A percentile compares a stretch with the other conserved stretches of the same genome.
These are phyloP conservation scores for Campaea margaritaria DNA, from an alignment of 2,888 invertebrate species.

Conservation along the genomic window DNA sequence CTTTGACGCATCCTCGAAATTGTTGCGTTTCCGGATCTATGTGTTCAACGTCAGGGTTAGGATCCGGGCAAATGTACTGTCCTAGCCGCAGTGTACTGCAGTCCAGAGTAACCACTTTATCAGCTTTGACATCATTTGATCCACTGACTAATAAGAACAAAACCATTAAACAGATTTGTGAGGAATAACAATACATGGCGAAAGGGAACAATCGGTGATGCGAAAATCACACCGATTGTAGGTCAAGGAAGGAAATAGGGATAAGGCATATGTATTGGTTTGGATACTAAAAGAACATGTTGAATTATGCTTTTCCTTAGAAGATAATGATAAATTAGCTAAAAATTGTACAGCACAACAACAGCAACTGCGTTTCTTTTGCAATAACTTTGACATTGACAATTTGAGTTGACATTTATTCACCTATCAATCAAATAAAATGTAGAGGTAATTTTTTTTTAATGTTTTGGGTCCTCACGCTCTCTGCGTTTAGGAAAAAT, in stretches of 20 bases:
- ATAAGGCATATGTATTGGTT: conserved; percentile 3
- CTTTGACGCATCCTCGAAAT: conserved; percentile 89
- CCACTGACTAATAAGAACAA: conserved; percentile 49
- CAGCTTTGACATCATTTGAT: conserved; percentile 66
- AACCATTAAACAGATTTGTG: conserved; percentile 48
- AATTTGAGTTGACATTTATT: too few relatives aligned
- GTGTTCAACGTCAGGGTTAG: conserved; percentile 89
- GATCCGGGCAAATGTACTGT: conserved; percentile 93
- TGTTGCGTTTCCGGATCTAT: conserved; percentile 97
- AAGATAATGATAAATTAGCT: too few relatives aligned
- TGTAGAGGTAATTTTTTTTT: too few relatives aligned
- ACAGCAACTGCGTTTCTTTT: too few relatives aligned
- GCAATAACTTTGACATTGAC: too few relatives aligned
- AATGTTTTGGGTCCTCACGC: too few relatives aligned
- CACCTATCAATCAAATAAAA: too few relatives aligned
- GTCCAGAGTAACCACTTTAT: conserved; percentile 79
- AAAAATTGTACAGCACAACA: too few relatives aligned
- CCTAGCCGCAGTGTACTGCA: conserved; percentile 91
- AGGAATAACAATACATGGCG: conserved; percentile 21
- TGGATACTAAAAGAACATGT: conserved; percentile 4
- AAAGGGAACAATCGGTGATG: background rate
- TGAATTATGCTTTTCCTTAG: too few relatives aligned
- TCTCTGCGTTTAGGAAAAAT: too few relatives aligned
- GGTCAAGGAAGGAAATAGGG: background rate
- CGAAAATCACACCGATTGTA: conserved; percentile 6